Evolutionary conservation across 2,797 vertebrate species (phyloP), one percentile per base, ranked within the genome.

Genomic region (Phylloscopus collybita): DNA sequence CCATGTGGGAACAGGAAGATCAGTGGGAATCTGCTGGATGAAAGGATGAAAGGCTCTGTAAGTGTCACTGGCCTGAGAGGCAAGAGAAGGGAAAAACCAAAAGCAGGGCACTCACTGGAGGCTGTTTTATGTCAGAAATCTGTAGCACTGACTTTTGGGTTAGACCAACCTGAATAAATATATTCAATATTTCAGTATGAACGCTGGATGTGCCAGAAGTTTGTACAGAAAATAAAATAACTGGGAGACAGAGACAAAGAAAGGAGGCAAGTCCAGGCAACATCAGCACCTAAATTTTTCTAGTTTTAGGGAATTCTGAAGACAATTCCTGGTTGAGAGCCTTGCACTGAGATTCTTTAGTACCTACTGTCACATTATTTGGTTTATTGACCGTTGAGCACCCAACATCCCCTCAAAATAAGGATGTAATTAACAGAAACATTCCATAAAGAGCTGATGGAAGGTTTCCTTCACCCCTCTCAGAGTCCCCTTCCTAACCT

Each of bases 71-170:
- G 15, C 44, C 45, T 29, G n/a, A 32, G 42, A 66, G 9, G 27
- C 27, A 53, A 36, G 12, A 67, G 30, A 71, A 34, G 30, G n/a
- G 9, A 11, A 59, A 88, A 65, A 23, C 2, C 51, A 83, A 53
- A 15, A 80, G 4, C 27, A 21, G n/a, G 17, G 16, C 2, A 6
- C 20, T 38, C n/a, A 5, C 5, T 42, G 42, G 69, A 88, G 27
- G 27, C 20, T 79, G 7, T 18, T 92, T 54, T 8, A 3, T 3
- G 6, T 18, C 7, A 81, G 30, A 44, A 73, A 50, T 42, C 2
- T 0, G 0, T 12, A 64, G 19, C 6, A 3, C 6, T 73, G 61
- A n/a, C 27, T 76, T 76, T 26, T 53, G 45, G 38, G 22, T n/a
- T 47, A 50, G 22, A 40, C 4, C 38, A 80, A 51, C 4, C 13